phyloP scores from a whole-genome alignment of 1,140 invertebrate genomes.

The Zaprionus lachaisei region DNA sequence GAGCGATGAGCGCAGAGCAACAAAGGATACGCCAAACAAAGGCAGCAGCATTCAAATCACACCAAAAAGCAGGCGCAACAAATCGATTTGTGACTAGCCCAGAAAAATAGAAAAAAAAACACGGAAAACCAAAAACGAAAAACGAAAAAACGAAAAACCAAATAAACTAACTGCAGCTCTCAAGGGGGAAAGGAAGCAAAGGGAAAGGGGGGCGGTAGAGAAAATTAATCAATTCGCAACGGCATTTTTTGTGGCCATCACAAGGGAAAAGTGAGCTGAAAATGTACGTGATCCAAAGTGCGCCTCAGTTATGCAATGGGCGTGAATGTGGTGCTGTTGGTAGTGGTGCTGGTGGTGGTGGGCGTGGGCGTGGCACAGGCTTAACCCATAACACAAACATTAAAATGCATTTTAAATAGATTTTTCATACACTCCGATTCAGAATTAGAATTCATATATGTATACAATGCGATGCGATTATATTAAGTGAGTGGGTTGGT shows the following conservation, averaged over 20 bases:
- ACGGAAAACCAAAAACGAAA: neutral
- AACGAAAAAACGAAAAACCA: neutral
- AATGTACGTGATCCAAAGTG: constrained; percentile 8
- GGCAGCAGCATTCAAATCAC: constrained; percentile 43
- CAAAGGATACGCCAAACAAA: constrained; percentile 19
- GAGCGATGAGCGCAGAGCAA: constrained; percentile 5
- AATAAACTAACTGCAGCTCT: neutral
- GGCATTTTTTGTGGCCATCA: constrained; percentile 61
- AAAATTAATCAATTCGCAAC: constrained; percentile 69
- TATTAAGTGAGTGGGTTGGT: neutral
- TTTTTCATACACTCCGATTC: constrained; percentile 1
- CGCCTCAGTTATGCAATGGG: constrained; percentile 9
- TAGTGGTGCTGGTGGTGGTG: neutral
- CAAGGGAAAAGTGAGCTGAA: constrained; percentile 22
- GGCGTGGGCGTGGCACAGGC: constrained; percentile 40
- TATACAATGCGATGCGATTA: neutral
- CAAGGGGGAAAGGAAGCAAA: neutral
- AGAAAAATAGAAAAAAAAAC: neutral
- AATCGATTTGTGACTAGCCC: constrained; percentile 56
- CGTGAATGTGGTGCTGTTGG: neutral
- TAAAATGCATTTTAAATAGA: constrained; percentile 75
- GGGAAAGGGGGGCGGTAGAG: constrained; percentile 11
- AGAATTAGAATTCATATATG: constrained; percentile 3
- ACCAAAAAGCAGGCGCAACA: constrained; percentile 67
- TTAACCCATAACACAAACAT: constrained; percentile 46